Conservation (phyloP, 23 tunicate genomes). For the Diplosoma virens region DNA sequence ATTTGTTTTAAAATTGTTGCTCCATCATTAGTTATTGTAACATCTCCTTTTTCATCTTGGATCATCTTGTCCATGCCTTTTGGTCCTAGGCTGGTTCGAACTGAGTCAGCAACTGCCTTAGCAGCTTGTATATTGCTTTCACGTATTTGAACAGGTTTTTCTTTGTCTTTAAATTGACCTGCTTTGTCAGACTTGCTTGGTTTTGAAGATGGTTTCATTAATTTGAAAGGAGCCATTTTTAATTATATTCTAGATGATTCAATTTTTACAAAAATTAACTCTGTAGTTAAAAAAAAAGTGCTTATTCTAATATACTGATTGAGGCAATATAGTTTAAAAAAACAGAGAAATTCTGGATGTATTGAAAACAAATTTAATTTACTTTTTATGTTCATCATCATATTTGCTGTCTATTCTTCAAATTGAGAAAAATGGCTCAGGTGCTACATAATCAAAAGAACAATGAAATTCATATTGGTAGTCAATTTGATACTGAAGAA, state of each 20-base stretch:
- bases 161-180: slow-evolving; percentile 85
- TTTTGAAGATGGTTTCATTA: not conserved
- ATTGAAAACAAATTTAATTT: too few species aligned
- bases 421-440: too few species aligned
- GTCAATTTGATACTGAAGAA: too few species aligned
- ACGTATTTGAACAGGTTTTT: slow-evolving; percentile 94
- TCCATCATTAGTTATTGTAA: slow-evolving; percentile 98
- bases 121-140: slow-evolving; percentile 97
- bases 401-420: too few species aligned
- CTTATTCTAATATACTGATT: too few species aligned
- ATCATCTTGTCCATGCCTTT: slow-evolving; percentile 99
- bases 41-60: slow-evolving; percentile 98
- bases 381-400: too few species aligned
- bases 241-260: not conserved
- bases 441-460: too few species aligned
- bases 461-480: too few species aligned
- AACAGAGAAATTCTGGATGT: too few species aligned
- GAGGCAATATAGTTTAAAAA: too few species aligned
- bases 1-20: slow-evolving; percentile 96
- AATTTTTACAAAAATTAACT: not conserved
- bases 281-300: too few species aligned
- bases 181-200: slow-evolving; percentile 14
- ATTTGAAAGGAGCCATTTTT: slow-evolving; percentile 54
- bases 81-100: slow-evolving; percentile 95
- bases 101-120: slow-evolving; percentile 98